Percentiles rank a stretch among this genome's conserved stretches.
phyloP scores from a whole-genome alignment of 2,888 invertebrate genomes.

The Andrena camellia region DNA sequence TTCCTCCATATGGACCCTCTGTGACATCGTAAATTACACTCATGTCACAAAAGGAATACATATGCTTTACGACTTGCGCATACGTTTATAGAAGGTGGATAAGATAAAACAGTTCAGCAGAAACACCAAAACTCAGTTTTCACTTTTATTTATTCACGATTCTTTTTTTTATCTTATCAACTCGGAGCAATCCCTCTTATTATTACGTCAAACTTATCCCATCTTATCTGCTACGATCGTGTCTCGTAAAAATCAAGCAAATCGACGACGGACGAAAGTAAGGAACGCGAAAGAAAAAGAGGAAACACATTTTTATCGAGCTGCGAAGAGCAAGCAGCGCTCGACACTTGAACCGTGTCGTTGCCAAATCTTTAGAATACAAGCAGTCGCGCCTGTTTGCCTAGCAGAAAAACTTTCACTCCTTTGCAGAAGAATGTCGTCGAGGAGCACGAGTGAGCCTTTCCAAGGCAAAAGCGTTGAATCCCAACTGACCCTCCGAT shows the following conservation, averaged over 20 bases:
- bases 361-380: constrained; percentile 68
- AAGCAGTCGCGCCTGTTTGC: constrained; percentile 58
- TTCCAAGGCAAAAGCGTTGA: constrained; percentile 22
- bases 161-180: background rate
- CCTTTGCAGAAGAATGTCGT: constrained; percentile 51
- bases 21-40: background rate
- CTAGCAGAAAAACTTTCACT: constrained; percentile 65
- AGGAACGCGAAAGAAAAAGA: constrained; percentile 6
- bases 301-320: constrained; percentile 38
- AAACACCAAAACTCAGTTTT: background rate
- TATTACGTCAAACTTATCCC: background rate
- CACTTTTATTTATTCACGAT: background rate
- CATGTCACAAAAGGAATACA: background rate
- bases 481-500: constrained; percentile 3
- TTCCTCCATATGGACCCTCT: background rate
- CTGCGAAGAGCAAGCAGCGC: constrained; percentile 43
- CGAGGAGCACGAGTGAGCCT: constrained; percentile 18
- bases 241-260: background rate
- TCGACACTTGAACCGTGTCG: constrained; percentile 52
- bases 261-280: background rate
- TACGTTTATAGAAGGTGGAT: too few species aligned
- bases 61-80: too few species aligned
- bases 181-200: background rate
- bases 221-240: too few species aligned
- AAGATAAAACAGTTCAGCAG: too few species aligned